Evolutionary conservation across 2,797 vertebrate genomes (phyloP), one percentile per base, ranked within the genome.

Genomic region (Danio jaintianensis): DNA sequence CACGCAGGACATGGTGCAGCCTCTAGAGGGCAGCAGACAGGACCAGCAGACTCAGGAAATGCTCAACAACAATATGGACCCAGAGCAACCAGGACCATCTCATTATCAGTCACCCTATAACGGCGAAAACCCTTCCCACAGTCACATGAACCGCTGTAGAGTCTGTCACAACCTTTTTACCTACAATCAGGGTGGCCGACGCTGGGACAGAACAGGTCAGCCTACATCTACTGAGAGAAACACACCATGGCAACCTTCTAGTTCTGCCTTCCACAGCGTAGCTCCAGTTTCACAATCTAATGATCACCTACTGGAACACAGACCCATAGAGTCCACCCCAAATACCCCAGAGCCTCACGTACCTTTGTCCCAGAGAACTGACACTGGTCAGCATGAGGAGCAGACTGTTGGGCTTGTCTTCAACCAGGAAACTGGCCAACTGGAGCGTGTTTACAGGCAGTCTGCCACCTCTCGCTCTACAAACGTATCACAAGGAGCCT

Each of bases 121-220:
- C 88, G 90, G 92, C 58, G 95, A 95, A 85, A 93, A 88, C 87
- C 92, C 93, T 80, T 93, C 94, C 67, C 92, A 92, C 64, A 94
- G 94, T 86, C 95, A 95, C 88, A 90, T 95, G 83, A 95, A 95
- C 83, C 94, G 93, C 84, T 96, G 95, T 89, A 93, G 95, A 5
- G 95, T 94, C 76, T 96, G 95, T 91, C 94, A 96, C 90, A 96
- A 96, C 88, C 93, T 96, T 88, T 92, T 96, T 86, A 95, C 95
- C 69, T 96, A 96, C 90, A 96, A 95, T 92, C 94, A 93, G 47
- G 94, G 95, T 84, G 95, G 94, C 10, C 89, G 95, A 81, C 95
- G 95, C 75, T 96, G 94, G 95, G 95, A 96, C 85, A 93, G 95
- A 91, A 94, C 92, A 86, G 91, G 71, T 36, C 83, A 85, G 48